Evolutionary conservation across 2,797 vertebrate species (phyloP), one percentile per base, ranked within the genome.

Genomic region (Gallirallus australis): DNA sequence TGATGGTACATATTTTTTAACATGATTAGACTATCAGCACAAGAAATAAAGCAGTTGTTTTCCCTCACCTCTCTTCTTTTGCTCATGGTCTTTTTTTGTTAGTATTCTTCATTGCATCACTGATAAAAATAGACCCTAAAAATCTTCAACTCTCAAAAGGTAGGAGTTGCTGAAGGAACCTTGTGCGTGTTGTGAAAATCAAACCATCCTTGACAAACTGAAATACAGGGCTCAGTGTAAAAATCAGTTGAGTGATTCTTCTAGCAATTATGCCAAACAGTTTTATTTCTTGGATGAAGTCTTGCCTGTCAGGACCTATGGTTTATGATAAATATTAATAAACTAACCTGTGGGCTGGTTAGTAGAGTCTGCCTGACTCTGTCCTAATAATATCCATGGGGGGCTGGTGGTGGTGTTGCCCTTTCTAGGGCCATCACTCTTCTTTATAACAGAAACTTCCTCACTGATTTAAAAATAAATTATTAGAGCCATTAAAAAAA

Each of bases 401-500:
- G 13, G 21, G 21, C 19, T 47, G 47, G 47, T 47, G 1, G 48
- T 25, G 12, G 48, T 23, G 48, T 12, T 50, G 25, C 45, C 31
- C 11, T 63, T 82, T 76, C 45, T 40, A 24, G 3, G 19, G 11
- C 20, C 11, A 21, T 57, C 37, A 54, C 33, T 60, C 4, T 75
- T 53, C 53, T 47, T 56, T 65, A 28, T 53, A 70, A 78, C 10
- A 21, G 20, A 35, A 92, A 33, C 10, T 60, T 88, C 60, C 60
- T 37, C 24, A 66, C 14, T 0, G 1, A 68, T 60, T 81, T 70
- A 53, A 93, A 80, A 75, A 19, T 6, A 86, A 90, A 69, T 86
- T 76, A 59, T 57, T 89, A 39, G 33, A 72, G 15, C 6, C 15
- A 76, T 92, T 90, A 64, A 77, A 91, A 45, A 94, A 85, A 87